phyloP scores from a whole-genome alignment of 2,797 vertebrate genomes.

The Sebastes nivosus region DNA sequence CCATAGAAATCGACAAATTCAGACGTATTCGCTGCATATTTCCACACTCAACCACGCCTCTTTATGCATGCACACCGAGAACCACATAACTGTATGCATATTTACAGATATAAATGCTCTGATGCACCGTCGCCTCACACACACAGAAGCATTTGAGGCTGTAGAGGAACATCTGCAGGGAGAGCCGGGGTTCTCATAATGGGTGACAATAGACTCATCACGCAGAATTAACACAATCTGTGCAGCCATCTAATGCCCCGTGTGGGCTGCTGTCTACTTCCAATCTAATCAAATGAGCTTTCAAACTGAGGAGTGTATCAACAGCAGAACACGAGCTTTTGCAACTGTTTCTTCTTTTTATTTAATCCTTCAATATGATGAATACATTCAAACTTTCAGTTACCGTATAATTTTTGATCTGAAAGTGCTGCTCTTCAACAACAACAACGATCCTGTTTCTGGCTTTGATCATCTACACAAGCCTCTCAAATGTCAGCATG shows the following conservation, averaged over 20 bases:
- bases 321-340: neutral
- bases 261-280: conserved; percentile 31
- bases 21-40: neutral
- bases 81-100: conserved; percentile 14
- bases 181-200: conserved; percentile 16
- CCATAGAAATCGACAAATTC: conserved; percentile 16
- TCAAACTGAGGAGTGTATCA: conserved; percentile 30
- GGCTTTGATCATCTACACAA: neutral
- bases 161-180: conserved; percentile 36
- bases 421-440: neutral
- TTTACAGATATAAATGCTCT: conserved; percentile 28
- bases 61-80: neutral
- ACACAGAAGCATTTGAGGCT: neutral
- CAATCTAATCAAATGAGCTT: conserved; percentile 28
- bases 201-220: conserved; percentile 54
- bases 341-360: neutral
- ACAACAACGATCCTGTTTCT: neutral
- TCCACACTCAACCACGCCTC: conserved; percentile 1
- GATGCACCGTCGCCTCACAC: neutral
- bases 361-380: neutral
- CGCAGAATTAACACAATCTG: conserved; percentile 49
- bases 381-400: neutral
- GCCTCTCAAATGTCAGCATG: neutral
- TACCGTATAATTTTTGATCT: neutral
- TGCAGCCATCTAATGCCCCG: conserved; percentile 16